Percentiles rank a stretch among this genome's conserved stretches.
Conservation (phyloP, 2,113 vertebrate genomes). For the Chunga burmeisteri region DNA sequence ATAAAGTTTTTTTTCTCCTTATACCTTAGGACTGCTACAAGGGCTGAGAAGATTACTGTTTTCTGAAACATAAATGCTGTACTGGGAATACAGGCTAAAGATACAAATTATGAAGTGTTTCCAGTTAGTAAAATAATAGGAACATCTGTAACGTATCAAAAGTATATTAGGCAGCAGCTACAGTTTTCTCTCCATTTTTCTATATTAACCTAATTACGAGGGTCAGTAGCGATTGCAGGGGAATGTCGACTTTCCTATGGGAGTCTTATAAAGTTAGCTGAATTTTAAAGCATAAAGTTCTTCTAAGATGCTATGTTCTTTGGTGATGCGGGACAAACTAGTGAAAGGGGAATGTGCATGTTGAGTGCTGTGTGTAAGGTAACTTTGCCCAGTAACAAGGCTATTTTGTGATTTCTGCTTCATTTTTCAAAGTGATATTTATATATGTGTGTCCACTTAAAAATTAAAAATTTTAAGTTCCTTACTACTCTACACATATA, state of each 20-base stretch:
- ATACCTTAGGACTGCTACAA: neutral
- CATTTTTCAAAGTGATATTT: neutral
- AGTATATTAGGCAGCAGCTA: neutral
- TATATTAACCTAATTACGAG: neutral
- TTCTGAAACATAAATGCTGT: neutral
- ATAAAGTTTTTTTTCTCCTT: neutral
- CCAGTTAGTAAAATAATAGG: slow-evolving; percentile 10
- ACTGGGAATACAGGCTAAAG: neutral
- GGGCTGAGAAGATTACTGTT: neutral
- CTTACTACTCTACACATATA: neutral
- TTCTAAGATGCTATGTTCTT: neutral
- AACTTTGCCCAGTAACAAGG: neutral
- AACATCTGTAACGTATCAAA: slow-evolving; percentile 38
- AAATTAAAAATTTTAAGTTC: neutral
- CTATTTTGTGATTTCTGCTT: neutral
- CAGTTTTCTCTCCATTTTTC: neutral
- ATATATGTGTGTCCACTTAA: neutral
- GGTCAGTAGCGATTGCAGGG: neutral
- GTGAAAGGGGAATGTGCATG: neutral
- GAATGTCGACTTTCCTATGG: neutral
- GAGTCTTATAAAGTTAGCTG: neutral
- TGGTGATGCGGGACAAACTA: neutral
- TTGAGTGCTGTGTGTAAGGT: neutral
- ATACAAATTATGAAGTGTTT: slow-evolving; percentile 28
- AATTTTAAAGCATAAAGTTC: neutral